Evolutionary conservation across 2,797 vertebrate genomes (phyloP), one percentile per base, ranked within the genome.

Genomic region (Tragelaphus eurycerus): DNA sequence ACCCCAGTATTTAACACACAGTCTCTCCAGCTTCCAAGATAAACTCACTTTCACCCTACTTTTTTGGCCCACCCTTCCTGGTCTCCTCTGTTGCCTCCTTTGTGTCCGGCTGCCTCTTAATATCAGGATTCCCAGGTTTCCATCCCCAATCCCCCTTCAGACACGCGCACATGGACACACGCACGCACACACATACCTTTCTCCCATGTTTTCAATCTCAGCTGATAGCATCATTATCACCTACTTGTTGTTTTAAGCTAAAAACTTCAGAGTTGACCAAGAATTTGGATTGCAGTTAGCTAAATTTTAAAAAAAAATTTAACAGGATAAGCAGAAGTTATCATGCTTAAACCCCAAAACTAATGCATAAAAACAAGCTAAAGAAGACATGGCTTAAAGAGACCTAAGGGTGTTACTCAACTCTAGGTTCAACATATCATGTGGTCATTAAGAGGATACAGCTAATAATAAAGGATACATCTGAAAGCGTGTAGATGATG

Each of bases 271-370:
- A 88, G 57, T 46, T 48, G 23, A 83, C 25, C 74, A 87, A 94
- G 79, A 97, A 87, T 43, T 67, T 57, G 67, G 60, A 93, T 1
- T 95, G 43, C 74, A 86, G 27, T 94, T 96, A 89, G 87, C 29
- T 60, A 96, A 96, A 60, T 52, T 52, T 34, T 90, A 81, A 95
- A 7, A 83, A 93, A 7, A 86, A 91, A 93, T 23, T 25, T 86
- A 95, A 90, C 3, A 60, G 48, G 16, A 81, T 81, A 81, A 92
- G 64, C 9, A 54, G 50, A 93, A 81, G 50, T 10, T 76, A 48
- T 57, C 43, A n/a, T 64, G 27, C 10, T 46, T 83, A 52, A 50
- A 60, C 34, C 11, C 93, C 60, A 52, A 95, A 67, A 96, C 31
- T n/a, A 96, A 89, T 10, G 17, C 38, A 52, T 34, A 71, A 31